Conservation (phyloP, 2,888 invertebrate species). For the Metellina segmentata region DNA sequence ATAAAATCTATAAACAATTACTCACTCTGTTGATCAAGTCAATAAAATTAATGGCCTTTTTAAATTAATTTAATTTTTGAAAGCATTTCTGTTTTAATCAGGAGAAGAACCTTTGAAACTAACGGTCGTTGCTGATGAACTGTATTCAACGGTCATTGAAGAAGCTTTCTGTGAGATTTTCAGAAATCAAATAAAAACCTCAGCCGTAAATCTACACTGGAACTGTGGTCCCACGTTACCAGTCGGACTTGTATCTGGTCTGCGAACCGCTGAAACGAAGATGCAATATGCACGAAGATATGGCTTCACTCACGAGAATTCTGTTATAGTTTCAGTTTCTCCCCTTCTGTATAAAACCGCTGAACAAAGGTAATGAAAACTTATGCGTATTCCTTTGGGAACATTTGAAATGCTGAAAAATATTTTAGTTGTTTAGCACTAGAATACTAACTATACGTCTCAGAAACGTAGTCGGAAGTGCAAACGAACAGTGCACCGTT, state of each 20-base stretch:
- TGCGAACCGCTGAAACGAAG: conserved; percentile 30
- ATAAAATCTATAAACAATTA: background rate
- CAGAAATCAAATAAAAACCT: background rate
- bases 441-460: too few relatives aligned
- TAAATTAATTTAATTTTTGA: too few relatives aligned
- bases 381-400: background rate
- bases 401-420: background rate
- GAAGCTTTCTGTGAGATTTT: conserved; percentile 30
- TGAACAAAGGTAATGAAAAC: conserved; percentile 35
- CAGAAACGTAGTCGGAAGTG: too few relatives aligned
- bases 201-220: background rate
- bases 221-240: conserved; percentile 29
- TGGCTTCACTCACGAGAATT: background rate
- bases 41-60: too few relatives aligned
- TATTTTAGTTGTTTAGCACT: too few relatives aligned
- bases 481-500: too few relatives aligned
- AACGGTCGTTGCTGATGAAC: conserved; percentile 11
- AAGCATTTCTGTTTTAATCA: too few relatives aligned
- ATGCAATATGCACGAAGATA: background rate
- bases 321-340: conserved; percentile 11
- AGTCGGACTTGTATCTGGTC: conserved; percentile 26
- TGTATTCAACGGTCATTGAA: conserved; percentile 2
- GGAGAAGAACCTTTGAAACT: conserved; percentile 18
- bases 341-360: background rate
- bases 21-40: background rate